A percentile compares a stretch with the other conserved stretches of the same genome.
Conservation (phyloP, 2,797 vertebrate species). For the Sphenopsis melanotis region DNA sequence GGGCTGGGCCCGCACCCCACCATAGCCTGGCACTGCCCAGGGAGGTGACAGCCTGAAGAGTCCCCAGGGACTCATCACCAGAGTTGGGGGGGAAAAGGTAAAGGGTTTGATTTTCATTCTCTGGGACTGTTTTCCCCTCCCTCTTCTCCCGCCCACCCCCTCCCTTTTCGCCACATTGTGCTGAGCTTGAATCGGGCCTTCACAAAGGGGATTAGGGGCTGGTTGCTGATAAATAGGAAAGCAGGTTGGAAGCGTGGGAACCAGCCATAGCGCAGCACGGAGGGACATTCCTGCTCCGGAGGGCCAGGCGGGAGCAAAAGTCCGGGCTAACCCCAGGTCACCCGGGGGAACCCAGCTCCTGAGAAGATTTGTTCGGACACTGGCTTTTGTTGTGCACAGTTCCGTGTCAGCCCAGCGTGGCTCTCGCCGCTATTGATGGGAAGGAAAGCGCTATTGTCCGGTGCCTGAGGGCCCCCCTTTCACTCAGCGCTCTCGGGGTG, state of each 20-base stretch:
- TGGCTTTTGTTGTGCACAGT: conserved; percentile 68
- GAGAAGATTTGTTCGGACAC: conserved; percentile 59
- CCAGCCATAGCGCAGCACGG: conserved; percentile 33
- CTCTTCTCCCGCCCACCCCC: not conserved
- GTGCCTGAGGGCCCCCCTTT: conserved; percentile 24
- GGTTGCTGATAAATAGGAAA: conserved; percentile 51
- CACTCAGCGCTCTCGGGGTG: not conserved
- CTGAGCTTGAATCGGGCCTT: conserved; percentile 54
- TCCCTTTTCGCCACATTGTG: conserved; percentile 54
- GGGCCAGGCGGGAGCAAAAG: conserved; percentile 53
- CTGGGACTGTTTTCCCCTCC: not conserved
- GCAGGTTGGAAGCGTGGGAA: conserved; percentile 67
- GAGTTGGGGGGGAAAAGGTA: not conserved
- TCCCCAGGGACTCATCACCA: fast-evolving
- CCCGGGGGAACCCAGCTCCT: conserved; percentile 45
- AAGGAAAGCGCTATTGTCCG: not conserved
- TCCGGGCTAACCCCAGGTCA: conserved; percentile 54
- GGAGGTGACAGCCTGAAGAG: not conserved
- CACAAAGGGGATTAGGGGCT: conserved; percentile 66
- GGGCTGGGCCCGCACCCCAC: fast-evolving
- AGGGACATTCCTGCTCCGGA: conserved; percentile 61
- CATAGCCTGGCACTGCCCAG: not conserved
- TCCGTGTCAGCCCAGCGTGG: conserved; percentile 61
- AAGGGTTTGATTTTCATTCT: conserved; percentile 21
- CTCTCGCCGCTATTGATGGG: not conserved